Evolutionary conservation across 1,140 invertebrate genomes (phyloP), one percentile per base, ranked within the genome.

Genomic region (Ruditapes philippinarum): DNA sequence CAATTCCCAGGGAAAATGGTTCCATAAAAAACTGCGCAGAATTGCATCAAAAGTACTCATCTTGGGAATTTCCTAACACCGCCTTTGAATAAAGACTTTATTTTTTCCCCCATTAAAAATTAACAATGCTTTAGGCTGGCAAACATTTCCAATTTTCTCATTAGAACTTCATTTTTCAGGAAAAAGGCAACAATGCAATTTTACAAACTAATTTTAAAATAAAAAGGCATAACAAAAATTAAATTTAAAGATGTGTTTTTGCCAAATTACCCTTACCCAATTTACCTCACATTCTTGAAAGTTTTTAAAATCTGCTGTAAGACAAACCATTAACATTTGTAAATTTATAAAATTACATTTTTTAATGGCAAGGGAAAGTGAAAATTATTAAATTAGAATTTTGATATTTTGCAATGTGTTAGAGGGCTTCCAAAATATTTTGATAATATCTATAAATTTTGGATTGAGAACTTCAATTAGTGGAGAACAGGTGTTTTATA

Each of bases 401-500:
- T 31, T 54, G 49, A 57, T 78, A 78, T 78, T 78, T 78, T n/a
- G n/a, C n/a, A 31, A 36, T 11, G 28, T 45, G 70, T 49, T 31
- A 28, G 49, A 22, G 36, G 49, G n/a, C 28, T 78, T 78, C 28
- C 45, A 54, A 78, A n/a, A 54, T 54, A 78, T 78, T n/a, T 78
- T 57, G 74, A 54, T 54, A 31, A 31, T 51, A 78, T 78, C 49
- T 31, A 49, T 78, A 49, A 31, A 54, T 49, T n/a, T 78, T 36
- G 74, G 74, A 70, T 70, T n/a, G 22, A 3, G 42, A 51, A 57
- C 74, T 40, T 78, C 74, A 78, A 78, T 78, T 78, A 78, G 74
- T 2, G 17, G 4, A 51, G 45, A 78, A 78, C 74, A 78, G 74
- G 74, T 78, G 74, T 78, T 54, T 57, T 78, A 78, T 78, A 28